Percentiles rank a stretch among this genome's conserved stretches.
Conservation (phyloP, 2,888 invertebrate genomes). For the Caenorhabditis doughertyi region DNA sequence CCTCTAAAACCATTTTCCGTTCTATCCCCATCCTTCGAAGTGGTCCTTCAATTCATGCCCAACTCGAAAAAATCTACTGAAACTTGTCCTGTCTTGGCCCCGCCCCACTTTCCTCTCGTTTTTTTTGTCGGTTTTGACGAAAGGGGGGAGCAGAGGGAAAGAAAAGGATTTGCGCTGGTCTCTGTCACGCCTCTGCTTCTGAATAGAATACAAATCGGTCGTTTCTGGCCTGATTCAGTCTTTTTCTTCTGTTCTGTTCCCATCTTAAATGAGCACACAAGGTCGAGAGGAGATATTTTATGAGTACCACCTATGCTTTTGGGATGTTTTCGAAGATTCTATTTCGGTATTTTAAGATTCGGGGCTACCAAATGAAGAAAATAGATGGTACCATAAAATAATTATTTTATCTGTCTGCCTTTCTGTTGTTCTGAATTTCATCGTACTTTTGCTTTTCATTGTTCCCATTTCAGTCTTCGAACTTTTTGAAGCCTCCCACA, state of each 20-base stretch:
- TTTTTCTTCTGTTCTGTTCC: not conserved
- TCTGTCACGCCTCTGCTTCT: constrained; percentile 31
- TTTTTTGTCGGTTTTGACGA: constrained; percentile 23
- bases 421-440: not conserved
- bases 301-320: no score
- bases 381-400: no score
- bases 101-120: constrained; percentile 35
- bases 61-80: constrained; percentile 41
- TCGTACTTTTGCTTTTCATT: not conserved
- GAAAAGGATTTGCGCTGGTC: constrained; percentile 50
- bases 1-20: not conserved
- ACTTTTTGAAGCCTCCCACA: not conserved
- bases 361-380: no score
- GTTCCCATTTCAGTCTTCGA: not conserved
- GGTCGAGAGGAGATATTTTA: no score
- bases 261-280: not conserved
- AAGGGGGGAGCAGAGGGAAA: constrained; percentile 13
- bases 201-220: constrained; percentile 42
- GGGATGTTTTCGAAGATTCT: no score
- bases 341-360: no score
- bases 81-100: constrained; percentile 44
- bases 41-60: constrained; percentile 1
- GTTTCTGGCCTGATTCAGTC: constrained; percentile 13
- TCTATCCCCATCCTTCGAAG: constrained; percentile 8
- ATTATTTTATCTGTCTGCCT: no score